Evolutionary conservation across 2,797 vertebrate species (phyloP).

Genomic region (Arrhamphus sclerolepis): DNA sequence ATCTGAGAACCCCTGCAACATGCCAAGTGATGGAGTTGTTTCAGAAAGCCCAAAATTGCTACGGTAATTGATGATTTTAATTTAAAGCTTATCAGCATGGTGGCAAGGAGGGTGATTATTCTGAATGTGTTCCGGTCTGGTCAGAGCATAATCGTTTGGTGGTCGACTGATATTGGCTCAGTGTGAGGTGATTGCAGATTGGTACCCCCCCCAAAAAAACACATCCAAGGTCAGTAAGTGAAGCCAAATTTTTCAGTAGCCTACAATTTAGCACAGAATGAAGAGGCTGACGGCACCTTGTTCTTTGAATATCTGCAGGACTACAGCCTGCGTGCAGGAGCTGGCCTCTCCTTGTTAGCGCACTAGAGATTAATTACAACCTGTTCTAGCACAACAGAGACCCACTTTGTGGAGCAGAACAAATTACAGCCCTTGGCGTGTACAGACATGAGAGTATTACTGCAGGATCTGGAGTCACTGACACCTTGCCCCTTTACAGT

Average conservation of each 20-base stretch:
- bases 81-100: not conserved
- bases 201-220: not conserved
- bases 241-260: slow-evolving; percentile 1
- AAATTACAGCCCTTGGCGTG: slow-evolving; percentile 68
- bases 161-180: slow-evolving; percentile 1
- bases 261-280: not conserved
- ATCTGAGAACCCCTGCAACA: not conserved
- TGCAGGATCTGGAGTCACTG: slow-evolving; percentile 49
- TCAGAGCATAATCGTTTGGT: not conserved
- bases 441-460: slow-evolving; percentile 56
- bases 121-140: not conserved
- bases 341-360: slow-evolving; percentile 59
- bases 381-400: slow-evolving; percentile 63
- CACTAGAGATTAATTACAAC: slow-evolving; percentile 76
- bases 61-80: not conserved
- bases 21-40: not conserved
- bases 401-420: slow-evolving; percentile 61
- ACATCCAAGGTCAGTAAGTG: not conserved
- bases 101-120: not conserved
- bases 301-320: slow-evolving; percentile 33
- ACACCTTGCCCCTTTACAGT: slow-evolving; percentile 54
- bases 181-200: not conserved
- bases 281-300: slow-evolving; percentile 11
- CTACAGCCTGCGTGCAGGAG: slow-evolving; percentile 30
- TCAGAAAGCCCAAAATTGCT: slow-evolving; percentile 2